phyloP scores from a whole-genome alignment of 2,113 vertebrate genomes.

The Telmatochromis sp. region DNA sequence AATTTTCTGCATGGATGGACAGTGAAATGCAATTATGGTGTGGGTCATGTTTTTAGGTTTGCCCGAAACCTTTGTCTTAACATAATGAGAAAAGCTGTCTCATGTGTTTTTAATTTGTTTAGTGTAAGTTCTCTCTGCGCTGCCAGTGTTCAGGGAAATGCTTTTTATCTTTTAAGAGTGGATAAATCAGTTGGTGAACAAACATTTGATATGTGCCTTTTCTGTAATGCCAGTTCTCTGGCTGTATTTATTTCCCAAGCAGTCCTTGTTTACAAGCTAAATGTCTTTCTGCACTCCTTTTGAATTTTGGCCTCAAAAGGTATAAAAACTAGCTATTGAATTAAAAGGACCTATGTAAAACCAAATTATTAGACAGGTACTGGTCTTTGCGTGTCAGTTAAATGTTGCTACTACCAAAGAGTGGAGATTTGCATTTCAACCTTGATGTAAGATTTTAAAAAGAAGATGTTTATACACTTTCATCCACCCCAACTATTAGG shows the following conservation, averaged over 20 bases:
- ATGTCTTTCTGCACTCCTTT: not conserved
- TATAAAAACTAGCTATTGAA: not conserved
- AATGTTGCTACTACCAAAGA: not conserved
- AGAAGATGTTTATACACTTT: not conserved
- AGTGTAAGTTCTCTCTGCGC: not conserved
- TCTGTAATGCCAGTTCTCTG: not conserved
- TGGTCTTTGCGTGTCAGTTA: not conserved
- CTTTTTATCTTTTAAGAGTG: not conserved
- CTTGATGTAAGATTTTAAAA: not conserved
- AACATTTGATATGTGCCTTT: not conserved
- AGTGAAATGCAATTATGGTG: slow-evolving; percentile 62
- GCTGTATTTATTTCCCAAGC: not conserved
- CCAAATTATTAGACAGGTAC: not conserved
- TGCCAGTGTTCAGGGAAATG: not conserved
- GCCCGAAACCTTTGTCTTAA: slow-evolving; percentile 48
- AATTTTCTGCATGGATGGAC: slow-evolving; percentile 67
- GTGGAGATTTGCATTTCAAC: not conserved
- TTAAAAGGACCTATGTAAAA: not conserved
- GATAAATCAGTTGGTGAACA: not conserved
- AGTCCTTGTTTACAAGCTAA: not conserved
- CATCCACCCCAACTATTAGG: not conserved
- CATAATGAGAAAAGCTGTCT: slow-evolving; percentile 42
- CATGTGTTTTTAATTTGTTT: slow-evolving; percentile 11
- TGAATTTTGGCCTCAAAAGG: not conserved
- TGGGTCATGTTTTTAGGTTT: slow-evolving; percentile 36